Base-by-base conservation (phyloP, 2,888 invertebrate species). In the Prosopocoilus inquinatus region DNA sequence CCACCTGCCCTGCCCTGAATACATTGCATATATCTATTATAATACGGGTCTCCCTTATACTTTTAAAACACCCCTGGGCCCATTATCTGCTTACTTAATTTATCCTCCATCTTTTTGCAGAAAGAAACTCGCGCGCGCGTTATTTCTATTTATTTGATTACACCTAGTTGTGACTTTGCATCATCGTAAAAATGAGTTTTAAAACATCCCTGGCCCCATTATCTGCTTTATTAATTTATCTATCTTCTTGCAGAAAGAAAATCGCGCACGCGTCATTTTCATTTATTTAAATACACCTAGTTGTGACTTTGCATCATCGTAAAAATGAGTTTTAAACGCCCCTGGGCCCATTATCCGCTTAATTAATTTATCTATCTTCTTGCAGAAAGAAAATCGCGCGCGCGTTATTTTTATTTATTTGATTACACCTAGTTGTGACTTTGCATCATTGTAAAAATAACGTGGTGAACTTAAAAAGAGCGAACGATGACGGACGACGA, bases 1-100 rank as follows among this genome's bases (percentile, higher is more conserved):
- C 60, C 60, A 60, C 58, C 60, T 60, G 60, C 53, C 60, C 33
- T 41, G 48, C 48, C 53, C 46, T 57, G 48, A 50, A 50, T 49
- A 47, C 16, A 43, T 43, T 28, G n/a, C 13, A 7, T 43, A 43
- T 15, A 43, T 43, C 15, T 39, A 39, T 39, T 13, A 13, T 13
- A 13, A 43, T 47, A 41, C 45, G 45, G 48, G 46, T 49, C 39
- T 51, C 59, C 59, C 53, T 59, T 50, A 53, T 50, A 55, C 3
- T 3, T 28, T 1, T 28, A 50, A 50, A 16, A 50, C 28, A 39
- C 52, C 52, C 50, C 41, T n/a, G 34, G 45, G 46, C 36, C 28
- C 16, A 16, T 51, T 38, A 34, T 49, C n/a, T 12, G 11, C n/a
- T 16, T 51, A 45, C 41, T 45, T 36, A 48, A 35, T 15, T 43